Percentiles rank a stretch among this genome's conserved stretches.
Evolutionary conservation across 2,113 vertebrate species (phyloP).

Genomic region (Pionites leucogaster): DNA sequence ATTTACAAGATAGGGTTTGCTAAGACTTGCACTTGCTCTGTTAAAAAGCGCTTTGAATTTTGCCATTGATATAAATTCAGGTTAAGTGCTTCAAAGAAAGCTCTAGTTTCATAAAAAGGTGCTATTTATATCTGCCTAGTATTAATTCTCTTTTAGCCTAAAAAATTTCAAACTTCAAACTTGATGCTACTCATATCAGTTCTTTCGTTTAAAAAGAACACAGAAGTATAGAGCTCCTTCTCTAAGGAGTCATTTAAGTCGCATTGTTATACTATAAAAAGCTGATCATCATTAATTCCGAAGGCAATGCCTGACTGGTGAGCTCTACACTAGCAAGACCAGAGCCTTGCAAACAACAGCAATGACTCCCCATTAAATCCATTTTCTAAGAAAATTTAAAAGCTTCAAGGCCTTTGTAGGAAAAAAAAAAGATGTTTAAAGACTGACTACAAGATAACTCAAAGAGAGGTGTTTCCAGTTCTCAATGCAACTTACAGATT

Average conservation of each 20-base stretch:
- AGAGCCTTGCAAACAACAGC: not conserved
- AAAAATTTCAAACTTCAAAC: not conserved
- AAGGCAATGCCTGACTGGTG: not conserved
- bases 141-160: conserved; percentile 2
- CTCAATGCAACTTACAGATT: not conserved
- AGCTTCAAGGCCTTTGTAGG: not conserved
- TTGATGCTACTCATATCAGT: not conserved
- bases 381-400: not conserved
- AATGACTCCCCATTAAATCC: not conserved
- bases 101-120: not conserved
- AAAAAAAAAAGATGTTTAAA: not conserved
- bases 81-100: conserved; percentile 6
- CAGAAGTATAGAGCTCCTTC: not conserved
- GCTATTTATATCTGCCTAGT: not conserved
- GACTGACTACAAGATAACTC: not conserved
- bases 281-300: not conserved
- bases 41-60: conserved; percentile 29
- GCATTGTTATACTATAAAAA: not conserved
- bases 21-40: not conserved
- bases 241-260: not conserved
- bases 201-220: not conserved
- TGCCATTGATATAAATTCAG: not conserved
- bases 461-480: not conserved
- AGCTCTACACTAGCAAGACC: not conserved
- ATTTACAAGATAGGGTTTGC: not conserved